Evolutionary conservation across 2,888 invertebrate species (phyloP).

Genomic region (Malachius bipustulatus): DNA sequence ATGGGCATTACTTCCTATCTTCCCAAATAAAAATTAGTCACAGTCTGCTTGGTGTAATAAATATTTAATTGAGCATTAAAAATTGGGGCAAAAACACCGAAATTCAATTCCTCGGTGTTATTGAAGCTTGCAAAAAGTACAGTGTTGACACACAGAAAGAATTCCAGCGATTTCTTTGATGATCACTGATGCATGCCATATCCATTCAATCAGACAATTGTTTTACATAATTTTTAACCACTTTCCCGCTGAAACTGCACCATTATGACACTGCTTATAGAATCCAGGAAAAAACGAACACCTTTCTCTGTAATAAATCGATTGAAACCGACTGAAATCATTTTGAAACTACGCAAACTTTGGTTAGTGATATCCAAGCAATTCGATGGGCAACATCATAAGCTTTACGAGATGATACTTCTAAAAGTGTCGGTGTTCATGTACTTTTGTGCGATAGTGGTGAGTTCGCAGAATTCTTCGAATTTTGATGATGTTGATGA

Average conservation of each 20-base stretch:
- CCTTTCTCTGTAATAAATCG: constrained; percentile 30
- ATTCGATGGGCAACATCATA: constrained; percentile 19
- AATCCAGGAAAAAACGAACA: constrained; percentile 23
- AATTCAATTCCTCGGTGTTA: too few relatives aligned
- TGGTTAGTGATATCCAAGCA: constrained; percentile 25
- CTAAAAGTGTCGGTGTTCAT: constrained; percentile 9
- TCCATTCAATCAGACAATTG: constrained; percentile 27
- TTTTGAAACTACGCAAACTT: constrained; percentile 17
- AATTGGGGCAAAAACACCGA: too few relatives aligned
- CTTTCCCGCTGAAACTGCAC: constrained; percentile 26
- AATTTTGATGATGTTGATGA: constrained; percentile 12
- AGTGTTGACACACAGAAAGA: too few relatives aligned
- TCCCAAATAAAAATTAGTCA: too few relatives aligned
- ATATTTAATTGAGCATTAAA: too few relatives aligned
- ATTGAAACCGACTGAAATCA: constrained; percentile 29
- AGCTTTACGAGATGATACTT: constrained; percentile 5
- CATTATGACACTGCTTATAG: constrained; percentile 26
- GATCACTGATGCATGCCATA: constrained; percentile 22
- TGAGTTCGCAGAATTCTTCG: constrained; percentile 8
- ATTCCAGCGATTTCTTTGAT: constrained; percentile 15
- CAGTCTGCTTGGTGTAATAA: too few relatives aligned
- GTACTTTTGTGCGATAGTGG: neutral
- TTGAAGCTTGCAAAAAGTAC: too few relatives aligned
- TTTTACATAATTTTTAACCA: constrained; percentile 24
- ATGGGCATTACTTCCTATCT: too few relatives aligned